Evolutionary conservation across 2,797 vertebrate genomes (phyloP), one percentile per base, ranked within the genome.

Genomic region (Pteropus rufus): DNA sequence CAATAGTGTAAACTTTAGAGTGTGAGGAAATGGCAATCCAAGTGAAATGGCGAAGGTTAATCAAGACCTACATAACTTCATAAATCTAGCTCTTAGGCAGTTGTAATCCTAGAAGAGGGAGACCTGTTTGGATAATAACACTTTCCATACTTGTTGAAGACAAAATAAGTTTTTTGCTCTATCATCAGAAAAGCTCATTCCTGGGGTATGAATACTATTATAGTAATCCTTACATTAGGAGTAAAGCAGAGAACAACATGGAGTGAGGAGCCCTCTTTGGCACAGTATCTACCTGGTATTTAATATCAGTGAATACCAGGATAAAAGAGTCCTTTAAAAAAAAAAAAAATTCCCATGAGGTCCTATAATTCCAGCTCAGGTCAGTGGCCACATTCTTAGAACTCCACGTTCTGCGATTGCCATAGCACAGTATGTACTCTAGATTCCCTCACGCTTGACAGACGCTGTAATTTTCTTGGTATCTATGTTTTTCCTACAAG

Each of bases 391-490:
- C n/a, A 58, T 54, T 67, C 87, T 75, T 76, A 91, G 62, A 86
- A 80, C 36, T 73, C 41, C 23, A 31, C 18, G 0, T 67, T 76
- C 64, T 80, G 0, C 18, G 21, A 92, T 95, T 92, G 91, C 44
- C 41, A 39, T 31, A 46, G 70, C 2, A 29, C 83, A 73, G 10
- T 39, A 23, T 95, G 21, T 73, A 77, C 6, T 88, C 14, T 41
- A 49, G 36, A 54, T 91, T 81, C 23, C 24, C 69, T 62, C 46
- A 70, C 31, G 29, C 60, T 95, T 97, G 77, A 92, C 90, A 97
- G 93, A 95, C 79, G 93, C 73, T 96, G 49, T 96, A 96, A 96
- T 94, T 95, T 92, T 88, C 93, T 93, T 86, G 70, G 92, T 39
- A 90, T 60, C 19, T 60, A 58, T 83, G 60, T 96, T 95, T 96